Base-by-base conservation (phyloP, 2,113 vertebrate species). In the Thunnus maccoyii region DNA sequence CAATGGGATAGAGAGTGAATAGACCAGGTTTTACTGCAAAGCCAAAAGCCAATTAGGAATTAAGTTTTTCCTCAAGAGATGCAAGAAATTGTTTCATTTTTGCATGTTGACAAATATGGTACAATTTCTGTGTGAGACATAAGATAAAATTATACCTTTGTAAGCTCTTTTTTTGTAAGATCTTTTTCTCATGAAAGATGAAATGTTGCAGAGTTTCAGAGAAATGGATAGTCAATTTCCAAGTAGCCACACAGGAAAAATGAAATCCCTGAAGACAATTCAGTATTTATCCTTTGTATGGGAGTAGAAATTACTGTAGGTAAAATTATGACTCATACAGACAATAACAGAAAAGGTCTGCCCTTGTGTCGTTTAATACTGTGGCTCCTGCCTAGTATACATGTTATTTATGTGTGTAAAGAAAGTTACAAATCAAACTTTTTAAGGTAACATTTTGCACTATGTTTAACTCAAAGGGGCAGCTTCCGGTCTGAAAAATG, bases 1-100 rank as follows among this genome's bases (percentile, higher is more conserved):
- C 32, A 71, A 78, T 18, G 51, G 25, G 47, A 76, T 58, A 64
- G 32, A 30, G 14, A 72, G 55, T 16, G 18, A 73, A 69, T 17
- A 47, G 14, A 69, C 50, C 54, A 2, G 54, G 63, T 56, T 66
- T 51, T 63, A 36, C 5, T 50, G 27, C 52, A 65, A 61, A 76
- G 44, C 3, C 61, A 52, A 65, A 50, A 70, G 15, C 17, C 5
- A 10, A 55, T 46, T 57, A 9, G 14, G 3, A 61, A 27, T 69
- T 65, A 30, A 51, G 32, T 44, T 66, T 62, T 64, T 72, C 4
- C 16, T 62, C 12, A 27, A 64, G 41, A 71, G 48, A 57, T n/a
- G 5, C 16, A 25, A 27, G 51, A 15, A 48, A 12, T 57, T 30
- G 36, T 41, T 7, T 41, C 7, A 41, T 41, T 41, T 41, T 41